Evolutionary conservation across 1,140 invertebrate genomes (phyloP).

Genomic region (Drosophila obscura): DNA sequence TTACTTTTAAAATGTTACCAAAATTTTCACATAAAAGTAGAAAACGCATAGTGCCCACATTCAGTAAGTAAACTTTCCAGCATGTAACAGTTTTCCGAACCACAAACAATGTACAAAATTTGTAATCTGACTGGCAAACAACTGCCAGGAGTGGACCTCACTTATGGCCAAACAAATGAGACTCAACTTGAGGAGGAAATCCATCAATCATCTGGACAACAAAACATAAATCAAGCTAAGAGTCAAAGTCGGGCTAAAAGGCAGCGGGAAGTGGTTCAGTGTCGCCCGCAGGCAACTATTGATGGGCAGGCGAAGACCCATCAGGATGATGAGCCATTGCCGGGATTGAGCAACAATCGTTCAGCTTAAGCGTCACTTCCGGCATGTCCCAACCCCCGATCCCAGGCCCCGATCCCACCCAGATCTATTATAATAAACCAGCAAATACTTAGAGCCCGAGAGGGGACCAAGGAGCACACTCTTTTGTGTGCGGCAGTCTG

Average conservation of each 20-base stretch:
- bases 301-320: slow-evolving; percentile 34
- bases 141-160: slow-evolving; percentile 5
- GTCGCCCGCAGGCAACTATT: slow-evolving; percentile 36
- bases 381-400: slow-evolving; percentile 22
- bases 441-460: slow-evolving; percentile 56
- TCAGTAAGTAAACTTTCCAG: no score
- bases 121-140: slow-evolving; percentile 53
- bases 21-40: no score
- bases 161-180: slow-evolving; percentile 38
- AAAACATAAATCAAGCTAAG: slow-evolving; percentile 73
- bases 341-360: slow-evolving; percentile 53
- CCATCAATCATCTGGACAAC: slow-evolving; percentile 72
- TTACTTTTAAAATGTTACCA: no score
- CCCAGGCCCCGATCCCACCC: slow-evolving; percentile 22
- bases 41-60: no score
- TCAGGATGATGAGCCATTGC: slow-evolving; percentile 40
- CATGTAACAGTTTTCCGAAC: neutral
- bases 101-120: slow-evolving; percentile 19
- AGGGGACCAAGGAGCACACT: slow-evolving; percentile 20
- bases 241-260: slow-evolving; percentile 19
- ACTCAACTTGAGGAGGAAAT: slow-evolving; percentile 30
- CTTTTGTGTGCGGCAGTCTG: slow-evolving; percentile 57
- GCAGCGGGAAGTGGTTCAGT: slow-evolving; percentile 7
- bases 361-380: slow-evolving; percentile 60
- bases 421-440: slow-evolving; percentile 52